A percentile compares a stretch with the other conserved stretches of the same genome.
Conservation (phyloP, 2,888 invertebrate species). For the Pediacus dermestoides region DNA sequence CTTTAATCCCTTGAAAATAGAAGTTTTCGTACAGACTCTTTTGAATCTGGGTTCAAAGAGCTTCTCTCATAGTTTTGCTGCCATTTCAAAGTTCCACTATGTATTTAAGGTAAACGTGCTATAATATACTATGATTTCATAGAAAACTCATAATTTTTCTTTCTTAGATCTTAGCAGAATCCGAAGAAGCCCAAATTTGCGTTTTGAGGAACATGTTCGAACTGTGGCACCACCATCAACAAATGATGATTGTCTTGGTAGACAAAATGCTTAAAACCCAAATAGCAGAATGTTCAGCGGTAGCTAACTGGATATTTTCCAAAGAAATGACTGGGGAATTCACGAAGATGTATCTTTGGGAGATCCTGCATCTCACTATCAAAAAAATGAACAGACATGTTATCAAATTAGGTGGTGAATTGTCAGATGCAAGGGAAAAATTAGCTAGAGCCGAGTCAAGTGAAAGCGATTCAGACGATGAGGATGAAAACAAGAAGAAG, state of each 20-base stretch:
- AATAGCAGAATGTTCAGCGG: constrained; percentile 93
- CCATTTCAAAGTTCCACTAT: constrained; percentile 94
- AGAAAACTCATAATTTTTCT: constrained; percentile 26
- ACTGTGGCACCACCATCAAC: constrained; percentile 93
- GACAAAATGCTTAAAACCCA: constrained; percentile 98
- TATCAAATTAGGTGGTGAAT: constrained; percentile 74
- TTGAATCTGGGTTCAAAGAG: constrained; percentile 93
- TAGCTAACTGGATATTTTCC: constrained; percentile 97
- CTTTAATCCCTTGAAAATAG: constrained; percentile 91
- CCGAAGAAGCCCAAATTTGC: constrained; percentile 94
- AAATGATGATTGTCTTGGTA: constrained; percentile 94
- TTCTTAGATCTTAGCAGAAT: constrained; percentile 78
- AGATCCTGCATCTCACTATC: constrained; percentile 91
- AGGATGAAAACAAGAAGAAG: constrained; percentile 46
- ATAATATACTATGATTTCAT: background rate
- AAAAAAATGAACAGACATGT: constrained; percentile 97
- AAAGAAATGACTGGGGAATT: constrained; percentile 89
- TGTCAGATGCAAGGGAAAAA: constrained; percentile 82
- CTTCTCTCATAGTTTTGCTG: constrained; percentile 97
- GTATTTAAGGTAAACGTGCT: constrained; percentile 73
- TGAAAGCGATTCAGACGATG: constrained; percentile 74
- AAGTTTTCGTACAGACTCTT: constrained; percentile 94
- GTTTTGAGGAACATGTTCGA: constrained; percentile 89
- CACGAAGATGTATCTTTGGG: constrained; percentile 94
- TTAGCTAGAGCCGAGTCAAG: constrained; percentile 79